A percentile compares a stretch with the other conserved stretches of the same genome.
Evolutionary conservation across 2,888 invertebrate species (phyloP).

Genomic region (Girardia tigrina): DNA sequence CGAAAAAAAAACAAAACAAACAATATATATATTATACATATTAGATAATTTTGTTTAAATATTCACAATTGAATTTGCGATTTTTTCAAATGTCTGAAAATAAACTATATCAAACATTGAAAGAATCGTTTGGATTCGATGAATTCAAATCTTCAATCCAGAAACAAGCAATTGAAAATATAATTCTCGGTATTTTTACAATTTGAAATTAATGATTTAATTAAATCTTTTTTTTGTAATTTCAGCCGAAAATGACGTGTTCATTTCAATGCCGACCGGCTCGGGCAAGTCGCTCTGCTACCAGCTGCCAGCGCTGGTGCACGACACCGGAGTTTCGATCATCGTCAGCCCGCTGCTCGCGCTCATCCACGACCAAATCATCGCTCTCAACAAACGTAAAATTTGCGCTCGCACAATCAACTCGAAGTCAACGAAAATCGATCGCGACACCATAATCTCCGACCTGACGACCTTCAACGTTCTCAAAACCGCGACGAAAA

Average conservation of each 20-base stretch:
- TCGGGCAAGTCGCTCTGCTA: slow-evolving; percentile 87
- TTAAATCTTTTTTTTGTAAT: background rate
- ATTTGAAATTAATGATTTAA: background rate
- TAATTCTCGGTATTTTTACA: background rate
- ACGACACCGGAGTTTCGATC: slow-evolving; percentile 63
- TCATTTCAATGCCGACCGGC: slow-evolving; percentile 94
- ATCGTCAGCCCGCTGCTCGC: slow-evolving; percentile 90
- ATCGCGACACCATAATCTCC: slow-evolving; percentile 54
- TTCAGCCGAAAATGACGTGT: slow-evolving; percentile 64
- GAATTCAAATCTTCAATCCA: background rate
- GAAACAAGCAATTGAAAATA: background rate
- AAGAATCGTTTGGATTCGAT: background rate
- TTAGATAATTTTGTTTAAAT: background rate
- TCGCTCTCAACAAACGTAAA: slow-evolving; percentile 64
- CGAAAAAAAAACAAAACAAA: too few species aligned
- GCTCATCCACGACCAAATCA: slow-evolving; percentile 82
- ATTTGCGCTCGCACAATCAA: slow-evolving; percentile 76
- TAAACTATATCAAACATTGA: slow-evolving; percentile 5
- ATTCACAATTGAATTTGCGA: background rate
- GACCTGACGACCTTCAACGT: slow-evolving; percentile 66
- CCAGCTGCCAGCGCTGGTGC: slow-evolving; percentile 77
- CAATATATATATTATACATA: too few species aligned
- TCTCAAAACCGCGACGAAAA: slow-evolving; percentile 52
- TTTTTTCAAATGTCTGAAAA: background rate
- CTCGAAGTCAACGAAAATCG: slow-evolving; percentile 68